A percentile compares a stretch with the other conserved stretches of the same genome.
Evolutionary conservation across 2,797 vertebrate genomes (phyloP).

Genomic region (Pseudotriccus pelzelni): DNA sequence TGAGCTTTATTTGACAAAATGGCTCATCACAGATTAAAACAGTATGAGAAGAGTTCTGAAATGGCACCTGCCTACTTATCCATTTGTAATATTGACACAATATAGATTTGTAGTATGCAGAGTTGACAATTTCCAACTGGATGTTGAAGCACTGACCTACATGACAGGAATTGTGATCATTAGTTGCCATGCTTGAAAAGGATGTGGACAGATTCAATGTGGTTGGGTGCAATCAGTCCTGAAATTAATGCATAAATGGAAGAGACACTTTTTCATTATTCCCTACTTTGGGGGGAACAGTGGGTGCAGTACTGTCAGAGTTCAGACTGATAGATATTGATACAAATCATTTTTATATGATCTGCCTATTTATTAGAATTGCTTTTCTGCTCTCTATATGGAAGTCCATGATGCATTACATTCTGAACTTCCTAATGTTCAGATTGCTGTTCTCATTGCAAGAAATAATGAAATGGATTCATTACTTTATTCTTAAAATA

Average conservation of each 20-base stretch:
- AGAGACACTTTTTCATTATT: constrained; percentile 69
- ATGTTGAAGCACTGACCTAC: constrained; percentile 50
- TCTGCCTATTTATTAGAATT: constrained; percentile 71
- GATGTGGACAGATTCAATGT: constrained; percentile 60
- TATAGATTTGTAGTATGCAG: constrained; percentile 61
- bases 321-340: constrained; percentile 72
- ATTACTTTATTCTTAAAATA: constrained; percentile 61
- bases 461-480: constrained; percentile 65
- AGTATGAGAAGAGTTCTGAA: not conserved
- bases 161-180: constrained; percentile 53
- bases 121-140: constrained; percentile 61
- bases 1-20: constrained; percentile 18
- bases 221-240: constrained; percentile 66
- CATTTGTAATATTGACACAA: constrained; percentile 58
- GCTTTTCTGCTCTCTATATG: constrained; percentile 59
- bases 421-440: constrained; percentile 50
- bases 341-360: constrained; percentile 73
- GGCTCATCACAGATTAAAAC: not conserved
- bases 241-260: constrained; percentile 68
- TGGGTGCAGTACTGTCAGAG: constrained; percentile 61
- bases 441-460: constrained; percentile 38
- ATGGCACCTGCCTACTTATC: constrained; percentile 45
- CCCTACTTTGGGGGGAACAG: constrained; percentile 61
- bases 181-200: constrained; percentile 53
- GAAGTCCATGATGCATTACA: constrained; percentile 56